Conservation (phyloP, 2,888 invertebrate genomes). For the Cerceris rybyensis region DNA sequence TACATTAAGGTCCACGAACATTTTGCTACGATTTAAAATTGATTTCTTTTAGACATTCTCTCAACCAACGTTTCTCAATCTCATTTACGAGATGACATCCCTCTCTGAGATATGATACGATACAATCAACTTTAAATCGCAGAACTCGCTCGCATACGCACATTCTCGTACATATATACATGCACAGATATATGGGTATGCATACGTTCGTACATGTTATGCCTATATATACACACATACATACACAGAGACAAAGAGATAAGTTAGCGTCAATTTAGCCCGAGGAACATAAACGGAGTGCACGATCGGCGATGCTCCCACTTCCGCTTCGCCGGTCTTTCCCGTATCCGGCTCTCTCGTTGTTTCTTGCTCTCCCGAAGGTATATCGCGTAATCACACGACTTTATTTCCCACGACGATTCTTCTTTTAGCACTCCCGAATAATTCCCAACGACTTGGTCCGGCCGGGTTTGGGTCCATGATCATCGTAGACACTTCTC, state of each 20-base stretch:
- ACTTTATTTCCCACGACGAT: constrained; percentile 39
- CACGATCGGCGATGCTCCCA: constrained; percentile 46
- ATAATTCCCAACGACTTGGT: constrained; percentile 34
- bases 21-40: constrained; percentile 38
- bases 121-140: constrained; percentile 42
- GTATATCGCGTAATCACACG: constrained; percentile 7
- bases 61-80: neutral
- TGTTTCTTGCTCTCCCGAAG: constrained; percentile 15
- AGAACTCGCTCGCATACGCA: constrained; percentile 41
- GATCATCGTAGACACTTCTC: constrained; percentile 21
- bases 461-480: constrained; percentile 22
- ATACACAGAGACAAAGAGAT: constrained; percentile 58
- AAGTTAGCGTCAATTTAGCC: constrained; percentile 54
- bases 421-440: constrained; percentile 23
- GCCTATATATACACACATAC: constrained; percentile 46
- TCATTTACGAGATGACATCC: neutral
- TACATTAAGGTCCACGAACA: constrained; percentile 43
- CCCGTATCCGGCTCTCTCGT: constrained; percentile 15
- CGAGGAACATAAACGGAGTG: constrained; percentile 58
- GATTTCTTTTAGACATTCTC: neutral
- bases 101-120: neutral
- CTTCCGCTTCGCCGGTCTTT: constrained; percentile 45
- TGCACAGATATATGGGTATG: constrained; percentile 44
- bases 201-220: constrained; percentile 37
- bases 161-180: constrained; percentile 40